These are phyloP conservation scores for Achlya flavicornis DNA, from an alignment of 2,888 invertebrate genomes.

Conservation along the genomic window DNA sequence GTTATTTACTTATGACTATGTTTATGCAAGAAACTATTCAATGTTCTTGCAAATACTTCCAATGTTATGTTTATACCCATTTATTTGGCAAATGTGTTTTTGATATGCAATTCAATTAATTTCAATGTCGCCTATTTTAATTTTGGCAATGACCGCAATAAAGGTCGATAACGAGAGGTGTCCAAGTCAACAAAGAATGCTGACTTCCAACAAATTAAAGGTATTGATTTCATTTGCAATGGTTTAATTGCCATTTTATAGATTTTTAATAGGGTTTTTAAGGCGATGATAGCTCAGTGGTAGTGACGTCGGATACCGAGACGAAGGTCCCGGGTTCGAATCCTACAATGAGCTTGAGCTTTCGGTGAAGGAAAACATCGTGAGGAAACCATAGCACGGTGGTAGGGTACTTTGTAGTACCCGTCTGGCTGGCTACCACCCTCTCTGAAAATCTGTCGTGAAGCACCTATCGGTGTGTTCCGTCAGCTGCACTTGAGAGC, in stretches of 20 bases:
- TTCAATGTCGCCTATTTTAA: background rate
- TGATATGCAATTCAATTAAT: constrained; percentile 1
- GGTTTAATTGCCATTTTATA: background rate
- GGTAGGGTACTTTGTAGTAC: no score
- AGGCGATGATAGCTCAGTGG: no score
- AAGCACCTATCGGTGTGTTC: no score
- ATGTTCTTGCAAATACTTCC: background rate
- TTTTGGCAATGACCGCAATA: constrained; percentile 7
- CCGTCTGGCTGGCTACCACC: no score
- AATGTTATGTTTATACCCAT: background rate
- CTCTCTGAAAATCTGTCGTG: no score
- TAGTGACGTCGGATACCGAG: no score
- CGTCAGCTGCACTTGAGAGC: no score
- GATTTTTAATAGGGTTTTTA: background rate
- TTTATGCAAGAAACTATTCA: background rate
- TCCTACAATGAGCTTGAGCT: no score
- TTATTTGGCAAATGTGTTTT: background rate
- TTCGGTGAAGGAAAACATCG: no score
- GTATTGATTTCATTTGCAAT: background rate
- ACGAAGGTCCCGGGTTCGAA: no score
- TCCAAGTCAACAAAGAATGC: background rate
- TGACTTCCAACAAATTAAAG: background rate
- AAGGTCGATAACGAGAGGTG: background rate
- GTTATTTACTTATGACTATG: background rate
- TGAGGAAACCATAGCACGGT: no score